Base-by-base conservation (phyloP, 2,888 invertebrate species). In the Athrips mouffetella region DNA sequence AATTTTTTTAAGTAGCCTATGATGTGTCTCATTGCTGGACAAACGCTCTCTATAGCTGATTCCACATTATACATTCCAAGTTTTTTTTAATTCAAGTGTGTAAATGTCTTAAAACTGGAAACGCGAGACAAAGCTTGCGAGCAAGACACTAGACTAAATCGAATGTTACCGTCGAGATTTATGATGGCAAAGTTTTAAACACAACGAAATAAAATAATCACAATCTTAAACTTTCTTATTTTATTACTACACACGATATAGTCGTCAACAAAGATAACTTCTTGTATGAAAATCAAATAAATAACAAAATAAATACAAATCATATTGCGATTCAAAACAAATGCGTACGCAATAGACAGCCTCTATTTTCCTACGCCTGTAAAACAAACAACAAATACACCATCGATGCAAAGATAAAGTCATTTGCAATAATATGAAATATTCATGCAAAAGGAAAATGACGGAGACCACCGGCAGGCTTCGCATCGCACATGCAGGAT, bases 361-460 rank as follows among this genome's bases (percentile, higher is more conserved):
- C 53, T n/a, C 50, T 57, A 63, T 66, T 71, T 76, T 72, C 71
- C 64, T 69, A 64, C 61, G 68, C 64, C 76, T 64, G 76, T 80
- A 80, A 80, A 80, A 73, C 70, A 65, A 75, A 76, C 67, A 67
- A 67, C 67, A 68, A 72, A 77, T 73, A 68, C 76, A 74, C 80
- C 80, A 78, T 76, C 81, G 82, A 78, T 55, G 59, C 52, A 69
- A 60, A 71, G 70, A 81, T 80, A 76, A 81, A 83, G 80, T 74
- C 67, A 76, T 84, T 79, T 79, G 77, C 82, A 80, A 82, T 80
- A 76, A 76, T 73, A 84, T 84, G 80, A 83, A 84, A 84, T 84
- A 85, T 85, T 84, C 80, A 85, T 84, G 78, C 75, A 82, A 76
- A 70, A 67, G 72, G 69, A 57, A 57, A 70, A 69, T 68, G 73